Evolutionary conservation across 1,140 invertebrate species (phyloP).

Genomic region (Bombus confusus): DNA sequence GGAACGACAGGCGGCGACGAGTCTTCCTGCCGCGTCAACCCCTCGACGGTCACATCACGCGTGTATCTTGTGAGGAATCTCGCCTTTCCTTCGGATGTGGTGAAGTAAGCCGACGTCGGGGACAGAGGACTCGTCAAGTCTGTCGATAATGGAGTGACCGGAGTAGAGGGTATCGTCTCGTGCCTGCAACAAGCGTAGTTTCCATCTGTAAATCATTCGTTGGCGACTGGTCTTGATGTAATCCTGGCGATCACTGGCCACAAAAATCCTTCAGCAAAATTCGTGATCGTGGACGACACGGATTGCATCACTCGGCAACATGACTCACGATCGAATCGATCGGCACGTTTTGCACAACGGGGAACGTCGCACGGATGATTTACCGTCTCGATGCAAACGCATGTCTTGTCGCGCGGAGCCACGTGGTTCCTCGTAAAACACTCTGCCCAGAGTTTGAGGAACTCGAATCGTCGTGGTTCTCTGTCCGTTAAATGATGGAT

Average conservation of each 20-base stretch:
- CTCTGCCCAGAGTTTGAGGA: not conserved
- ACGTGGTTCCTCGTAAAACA: not conserved
- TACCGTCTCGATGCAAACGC: not conserved
- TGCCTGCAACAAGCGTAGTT: slow-evolving; percentile 68
- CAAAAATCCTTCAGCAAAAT: slow-evolving; percentile 19
- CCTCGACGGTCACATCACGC: slow-evolving; percentile 82
- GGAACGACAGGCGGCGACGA: slow-evolving; percentile 67
- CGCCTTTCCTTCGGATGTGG: slow-evolving; percentile 88
- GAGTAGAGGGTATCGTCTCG: slow-evolving; percentile 75
- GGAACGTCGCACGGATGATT: slow-evolving; percentile 38
- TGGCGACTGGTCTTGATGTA: not conserved
- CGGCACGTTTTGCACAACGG: slow-evolving; percentile 34
- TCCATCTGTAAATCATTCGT: slow-evolving; percentile 33
- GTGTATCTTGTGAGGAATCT: slow-evolving; percentile 86
- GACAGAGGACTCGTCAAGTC: slow-evolving; percentile 81
- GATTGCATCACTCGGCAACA: slow-evolving; percentile 41
- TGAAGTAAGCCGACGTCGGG: slow-evolving; percentile 86
- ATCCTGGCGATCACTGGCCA: not conserved
- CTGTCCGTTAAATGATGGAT: not conserved
- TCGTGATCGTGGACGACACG: slow-evolving; percentile 26
- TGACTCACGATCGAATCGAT: slow-evolving; percentile 62
- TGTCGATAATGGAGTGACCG: slow-evolving; percentile 70
- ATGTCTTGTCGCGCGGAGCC: not conserved
- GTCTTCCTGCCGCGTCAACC: slow-evolving; percentile 65
- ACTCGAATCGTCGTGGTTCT: not conserved